Percentiles rank a stretch among this genome's conserved stretches.
phyloP scores from a whole-genome alignment of 2,797 vertebrate genomes.

The Rhyacichthys aspro region DNA sequence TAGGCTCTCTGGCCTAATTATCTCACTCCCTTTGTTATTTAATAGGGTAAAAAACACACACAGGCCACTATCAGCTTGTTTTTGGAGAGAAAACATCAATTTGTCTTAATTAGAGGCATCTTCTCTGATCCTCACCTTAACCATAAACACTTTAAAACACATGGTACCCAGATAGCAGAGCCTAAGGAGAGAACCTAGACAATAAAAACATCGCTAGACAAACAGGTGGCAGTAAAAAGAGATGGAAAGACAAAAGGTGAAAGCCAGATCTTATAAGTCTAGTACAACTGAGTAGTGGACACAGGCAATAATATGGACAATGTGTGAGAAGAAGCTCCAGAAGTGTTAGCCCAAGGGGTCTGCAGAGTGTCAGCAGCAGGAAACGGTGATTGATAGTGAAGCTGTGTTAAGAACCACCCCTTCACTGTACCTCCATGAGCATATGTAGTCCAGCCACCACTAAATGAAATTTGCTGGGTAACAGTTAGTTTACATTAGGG shows the following conservation, averaged over 20 bases:
- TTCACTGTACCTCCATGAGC: neutral
- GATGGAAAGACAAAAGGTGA: neutral
- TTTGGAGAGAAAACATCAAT: constrained; percentile 29
- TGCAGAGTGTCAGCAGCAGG: constrained; percentile 86
- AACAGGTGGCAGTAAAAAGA: neutral
- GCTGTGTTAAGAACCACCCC: constrained; percentile 43
- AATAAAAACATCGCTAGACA: neutral
- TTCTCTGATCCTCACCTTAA: constrained; percentile 5
- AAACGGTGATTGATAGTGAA: constrained; percentile 77
- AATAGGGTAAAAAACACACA: constrained; percentile 7
- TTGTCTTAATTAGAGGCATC: constrained; percentile 37
- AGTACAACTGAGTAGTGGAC: constrained; percentile 8
- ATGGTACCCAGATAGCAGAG: neutral
- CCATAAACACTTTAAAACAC: constrained; percentile 7
- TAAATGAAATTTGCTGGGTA: constrained; percentile 4
- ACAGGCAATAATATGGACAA: constrained; percentile 19
- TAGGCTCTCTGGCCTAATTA: neutral
- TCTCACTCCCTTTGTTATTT: constrained; percentile 13
- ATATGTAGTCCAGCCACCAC: neutral
- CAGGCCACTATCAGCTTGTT: constrained; percentile 7
- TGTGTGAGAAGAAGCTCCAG: constrained; percentile 73
- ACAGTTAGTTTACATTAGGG: constrained; percentile 30
- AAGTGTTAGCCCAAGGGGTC: constrained; percentile 81
- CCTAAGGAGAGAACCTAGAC: neutral
- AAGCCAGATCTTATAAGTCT: constrained; percentile 1